These are phyloP conservation scores for Asbolus verrucosus DNA, from an alignment of 1,140 invertebrate genomes.

Conservation along the genomic window DNA sequence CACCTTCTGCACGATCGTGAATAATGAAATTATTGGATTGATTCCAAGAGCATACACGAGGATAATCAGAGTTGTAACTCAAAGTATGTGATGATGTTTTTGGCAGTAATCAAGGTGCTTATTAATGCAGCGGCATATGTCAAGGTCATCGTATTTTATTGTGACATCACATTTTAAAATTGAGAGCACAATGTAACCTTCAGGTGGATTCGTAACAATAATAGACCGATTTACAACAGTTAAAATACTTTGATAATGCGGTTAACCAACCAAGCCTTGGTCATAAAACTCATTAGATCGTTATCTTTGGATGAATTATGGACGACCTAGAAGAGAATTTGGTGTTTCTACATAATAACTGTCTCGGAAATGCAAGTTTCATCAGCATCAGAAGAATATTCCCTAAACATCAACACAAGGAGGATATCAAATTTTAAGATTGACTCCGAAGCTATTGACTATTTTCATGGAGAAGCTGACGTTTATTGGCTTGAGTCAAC, in stretches of 20 bases:
- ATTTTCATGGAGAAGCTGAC: too few relatives aligned
- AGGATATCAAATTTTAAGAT: too few relatives aligned
- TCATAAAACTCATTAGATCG: background rate
- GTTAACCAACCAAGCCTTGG: background rate
- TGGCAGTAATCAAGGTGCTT: background rate
- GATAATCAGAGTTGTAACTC: too few relatives aligned
- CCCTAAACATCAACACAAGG: too few relatives aligned
- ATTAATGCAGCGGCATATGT: conserved; percentile 1
- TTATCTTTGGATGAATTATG: too few relatives aligned
- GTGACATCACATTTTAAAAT: conserved; percentile 10
- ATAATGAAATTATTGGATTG: conserved; percentile 20
- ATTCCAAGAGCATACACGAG: conserved; percentile 1
- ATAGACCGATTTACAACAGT: background rate
- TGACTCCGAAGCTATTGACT: too few relatives aligned
- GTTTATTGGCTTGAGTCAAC: too few relatives aligned
- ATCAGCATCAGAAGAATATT: too few relatives aligned
- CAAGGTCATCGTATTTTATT: conserved; percentile 26
- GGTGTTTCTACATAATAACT: too few relatives aligned
- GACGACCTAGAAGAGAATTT: too few relatives aligned
- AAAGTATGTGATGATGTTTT: background rate
- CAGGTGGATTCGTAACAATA: conserved; percentile 30
- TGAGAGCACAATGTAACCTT: background rate
- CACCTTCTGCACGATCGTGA: background rate
- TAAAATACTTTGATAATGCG: too few relatives aligned
- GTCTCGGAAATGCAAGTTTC: too few relatives aligned